Conservation (phyloP, 2,797 vertebrate species). For the Gastrophryne carolinensis region DNA sequence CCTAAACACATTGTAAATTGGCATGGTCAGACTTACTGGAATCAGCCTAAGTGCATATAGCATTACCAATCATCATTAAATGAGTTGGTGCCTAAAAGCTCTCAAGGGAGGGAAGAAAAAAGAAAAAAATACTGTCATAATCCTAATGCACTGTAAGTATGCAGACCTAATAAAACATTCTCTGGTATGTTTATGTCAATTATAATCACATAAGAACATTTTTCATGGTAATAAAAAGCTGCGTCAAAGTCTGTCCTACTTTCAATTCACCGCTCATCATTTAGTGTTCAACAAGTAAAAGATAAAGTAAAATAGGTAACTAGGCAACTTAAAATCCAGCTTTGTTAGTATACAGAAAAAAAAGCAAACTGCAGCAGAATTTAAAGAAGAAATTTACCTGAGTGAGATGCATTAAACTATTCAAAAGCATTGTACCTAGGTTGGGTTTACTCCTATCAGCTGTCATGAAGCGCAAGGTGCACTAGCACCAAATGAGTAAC, state of each 20-base stretch:
- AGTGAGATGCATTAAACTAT: no score
- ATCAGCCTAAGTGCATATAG: not conserved
- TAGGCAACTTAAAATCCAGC: no score
- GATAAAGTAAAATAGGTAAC: no score
- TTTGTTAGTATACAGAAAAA: no score
- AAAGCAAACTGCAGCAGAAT: no score
- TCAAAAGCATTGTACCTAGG: no score
- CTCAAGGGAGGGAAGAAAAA: not conserved
- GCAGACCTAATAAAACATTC: not conserved
- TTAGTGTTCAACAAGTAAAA: not conserved
- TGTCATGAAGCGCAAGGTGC: no score
- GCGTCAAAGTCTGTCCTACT: not conserved
- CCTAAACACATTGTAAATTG: not conserved
- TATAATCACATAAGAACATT: not conserved
- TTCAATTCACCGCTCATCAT: not conserved
- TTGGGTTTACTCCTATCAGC: no score
- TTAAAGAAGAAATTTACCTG: no score
- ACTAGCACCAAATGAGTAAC: no score
- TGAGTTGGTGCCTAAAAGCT: slow-evolving; percentile 13
- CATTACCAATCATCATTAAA: not conserved
- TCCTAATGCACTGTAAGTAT: slow-evolving; percentile 1
- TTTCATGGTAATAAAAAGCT: not conserved
- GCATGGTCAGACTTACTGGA: not conserved
- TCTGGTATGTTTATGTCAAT: slow-evolving; percentile 11
- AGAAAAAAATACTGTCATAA: not conserved